Base-by-base conservation (phyloP, 1,140 invertebrate genomes). In the Heliconius congener region DNA sequence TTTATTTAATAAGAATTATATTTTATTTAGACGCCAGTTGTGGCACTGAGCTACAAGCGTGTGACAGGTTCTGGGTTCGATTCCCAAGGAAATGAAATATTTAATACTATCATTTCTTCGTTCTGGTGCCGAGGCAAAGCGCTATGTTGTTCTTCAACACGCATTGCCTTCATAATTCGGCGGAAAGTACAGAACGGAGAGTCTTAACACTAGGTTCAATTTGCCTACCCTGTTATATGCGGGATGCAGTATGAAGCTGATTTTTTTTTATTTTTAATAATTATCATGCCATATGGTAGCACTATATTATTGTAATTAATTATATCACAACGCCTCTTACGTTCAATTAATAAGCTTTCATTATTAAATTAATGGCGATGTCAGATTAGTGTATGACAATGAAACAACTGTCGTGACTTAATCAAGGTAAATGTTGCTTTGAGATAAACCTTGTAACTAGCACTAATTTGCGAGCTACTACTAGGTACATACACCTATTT, bases 391-490 rank as follows among this genome's bases (percentile, higher is more conserved):
- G 13, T 6, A 66, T 66, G 3, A 66, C 60, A 66, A 66, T 66
- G 23, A 66, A 66, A 66, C 60, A 66, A 66, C 60, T 27, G 60
- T 66, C 60, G 60, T 66, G 27, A 27, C 60, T 66, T 66, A 66
- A 66, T 66, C 60, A 66, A 66, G 60, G 60, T 66, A 66, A 66
- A 66, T 66, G 60, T 66, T 30, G 60, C 23, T 66, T 66, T 66
- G 60, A 66, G 23, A 66, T 66, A 66, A 66, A 66, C 13, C 60
- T 27, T 16, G 60, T 66, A 66, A 30, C 60, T 66, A 66, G 27
- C 27, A 13, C 60, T 27, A 66, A 66, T 66, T 66, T 66, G 60
- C 23, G 3, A 16, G n/a, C n/a, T 30, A 66, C 23, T 30, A 34
- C 34, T 6, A 34, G 34, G n/a, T 66, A 30, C 5, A 3, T 46